These are phyloP conservation scores for Hyppa rectilinea DNA, from an alignment of 2,888 invertebrate genomes.

Conservation along the genomic window DNA sequence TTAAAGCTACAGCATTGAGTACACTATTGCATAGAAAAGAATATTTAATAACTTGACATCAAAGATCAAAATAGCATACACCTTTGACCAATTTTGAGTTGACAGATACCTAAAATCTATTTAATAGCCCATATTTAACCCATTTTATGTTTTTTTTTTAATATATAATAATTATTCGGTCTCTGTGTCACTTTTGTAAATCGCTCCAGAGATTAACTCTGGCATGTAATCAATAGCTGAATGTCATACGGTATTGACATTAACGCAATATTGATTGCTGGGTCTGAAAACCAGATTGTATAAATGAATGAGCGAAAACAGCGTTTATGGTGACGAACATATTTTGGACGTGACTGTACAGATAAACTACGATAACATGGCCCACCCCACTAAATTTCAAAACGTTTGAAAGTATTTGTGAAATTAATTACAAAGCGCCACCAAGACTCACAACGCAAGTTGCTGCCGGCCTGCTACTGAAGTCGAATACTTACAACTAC, in stretches of 20 bases:
- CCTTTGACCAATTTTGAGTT: not conserved
- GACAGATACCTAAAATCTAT: not conserved
- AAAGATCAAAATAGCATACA: not conserved
- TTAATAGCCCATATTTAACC: not conserved
- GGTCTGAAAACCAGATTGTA: not conserved
- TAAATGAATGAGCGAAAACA: not conserved
- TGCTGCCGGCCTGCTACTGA: too few species aligned
- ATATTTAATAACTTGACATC: not conserved
- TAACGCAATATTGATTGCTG: not conserved
- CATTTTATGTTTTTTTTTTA: not conserved
- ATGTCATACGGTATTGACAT: not conserved
- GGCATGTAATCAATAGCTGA: not conserved
- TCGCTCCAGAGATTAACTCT: not conserved
- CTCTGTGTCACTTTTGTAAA: too few species aligned
- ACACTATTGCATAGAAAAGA: not conserved
- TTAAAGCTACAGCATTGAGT: too few species aligned
- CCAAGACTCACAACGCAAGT: too few species aligned
- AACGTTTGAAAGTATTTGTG: too few species aligned
- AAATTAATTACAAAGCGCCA: too few species aligned
- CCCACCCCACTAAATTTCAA: too few species aligned
- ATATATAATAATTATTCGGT: too few species aligned
- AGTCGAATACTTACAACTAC: too few species aligned
- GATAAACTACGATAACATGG: too few species aligned
- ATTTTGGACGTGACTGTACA: not conserved
- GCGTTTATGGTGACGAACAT: not conserved